These are phyloP conservation scores for Plumapathes pennacea DNA, from an alignment of 92 coral and sea anemone genomes.

Conservation along the genomic window DNA sequence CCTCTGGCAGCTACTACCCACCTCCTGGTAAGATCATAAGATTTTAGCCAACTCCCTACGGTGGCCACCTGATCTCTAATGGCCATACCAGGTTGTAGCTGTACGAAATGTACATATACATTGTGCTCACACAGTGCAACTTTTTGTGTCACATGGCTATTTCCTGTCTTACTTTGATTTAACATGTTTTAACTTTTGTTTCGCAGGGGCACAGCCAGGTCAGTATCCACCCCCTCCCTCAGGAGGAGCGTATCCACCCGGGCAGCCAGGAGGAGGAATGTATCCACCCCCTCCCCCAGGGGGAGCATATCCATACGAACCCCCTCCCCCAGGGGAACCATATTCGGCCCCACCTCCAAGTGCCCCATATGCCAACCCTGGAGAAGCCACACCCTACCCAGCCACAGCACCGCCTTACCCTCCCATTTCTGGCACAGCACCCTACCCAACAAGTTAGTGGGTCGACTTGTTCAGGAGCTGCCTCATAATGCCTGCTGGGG, in stretches of 20 bases:
- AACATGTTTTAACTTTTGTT: not conserved
- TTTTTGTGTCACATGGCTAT: no score
- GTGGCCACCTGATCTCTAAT: conserved; percentile 17
- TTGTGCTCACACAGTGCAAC: no score
- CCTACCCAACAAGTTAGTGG: conserved; percentile 7
- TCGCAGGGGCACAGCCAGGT: not conserved
- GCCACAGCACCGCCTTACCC: conserved; percentile 12
- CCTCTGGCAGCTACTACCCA: conserved; percentile 3
- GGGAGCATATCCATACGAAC: conserved; percentile 31
- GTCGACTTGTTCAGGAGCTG: not conserved
- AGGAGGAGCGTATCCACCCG: not conserved
- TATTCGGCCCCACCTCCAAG: conserved; percentile 4
- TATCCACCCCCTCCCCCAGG: conserved; percentile 1
- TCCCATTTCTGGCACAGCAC: not conserved
- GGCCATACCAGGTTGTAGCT: no score
- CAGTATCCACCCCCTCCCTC: no score
- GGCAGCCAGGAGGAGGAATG: not conserved
- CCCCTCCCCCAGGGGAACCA: conserved; percentile 25
- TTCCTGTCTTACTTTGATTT: no score
- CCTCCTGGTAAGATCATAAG: not conserved
- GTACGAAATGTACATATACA: no score
- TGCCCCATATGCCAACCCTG: conserved; percentile 12
- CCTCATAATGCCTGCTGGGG: no score
- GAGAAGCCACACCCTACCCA: conserved; percentile 26
- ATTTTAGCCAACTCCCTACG: not conserved